These are phyloP conservation scores for Eumerus sabulonum DNA, from an alignment of 2,888 invertebrate species.

Conservation along the genomic window DNA sequence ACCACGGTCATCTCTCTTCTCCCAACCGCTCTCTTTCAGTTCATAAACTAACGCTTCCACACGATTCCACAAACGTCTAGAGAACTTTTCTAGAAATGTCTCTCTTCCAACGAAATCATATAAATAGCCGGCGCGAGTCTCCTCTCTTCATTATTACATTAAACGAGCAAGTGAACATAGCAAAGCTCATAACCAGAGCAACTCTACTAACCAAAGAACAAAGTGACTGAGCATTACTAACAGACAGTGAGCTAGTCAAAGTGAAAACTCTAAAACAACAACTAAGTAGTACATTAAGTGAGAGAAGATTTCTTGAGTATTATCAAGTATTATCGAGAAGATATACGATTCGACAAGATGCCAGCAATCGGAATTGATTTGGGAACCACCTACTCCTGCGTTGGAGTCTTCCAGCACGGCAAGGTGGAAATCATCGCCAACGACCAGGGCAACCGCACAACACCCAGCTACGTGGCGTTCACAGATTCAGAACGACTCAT, in stretches of 20 bases:
- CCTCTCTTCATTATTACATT: conserved; percentile 8
- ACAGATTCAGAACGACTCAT: conserved; percentile 87
- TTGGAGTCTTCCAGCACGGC: conserved; percentile 89
- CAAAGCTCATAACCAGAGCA: conserved; percentile 82
- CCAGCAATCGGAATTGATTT: conserved; percentile 88
- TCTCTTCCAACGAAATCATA: conserved; percentile 7
- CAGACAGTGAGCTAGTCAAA: neutral
- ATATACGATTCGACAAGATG: conserved; percentile 79
- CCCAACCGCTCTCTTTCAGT: neutral
- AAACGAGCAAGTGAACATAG: conserved; percentile 5
- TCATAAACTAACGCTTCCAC: neutral
- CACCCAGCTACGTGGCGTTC: conserved; percentile 83
- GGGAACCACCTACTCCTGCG: conserved; percentile 92
- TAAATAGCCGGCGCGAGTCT: conserved; percentile 20
- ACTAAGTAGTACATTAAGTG: neutral
- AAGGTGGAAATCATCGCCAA: conserved; percentile 92
- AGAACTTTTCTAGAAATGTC: conserved; percentile 20
- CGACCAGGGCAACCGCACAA: conserved; percentile 84
- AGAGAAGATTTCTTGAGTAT: neutral
- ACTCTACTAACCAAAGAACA: neutral
- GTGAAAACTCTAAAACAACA: too few relatives aligned
- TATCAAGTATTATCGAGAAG: neutral
- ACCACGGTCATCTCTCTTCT: too few relatives aligned
- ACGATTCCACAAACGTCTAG: conserved; percentile 23
- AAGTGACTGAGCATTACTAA: neutral